Percentiles rank a stretch among this genome's conserved stretches.
Conservation (phyloP, 2,888 invertebrate genomes). For the Crematogaster levior region DNA sequence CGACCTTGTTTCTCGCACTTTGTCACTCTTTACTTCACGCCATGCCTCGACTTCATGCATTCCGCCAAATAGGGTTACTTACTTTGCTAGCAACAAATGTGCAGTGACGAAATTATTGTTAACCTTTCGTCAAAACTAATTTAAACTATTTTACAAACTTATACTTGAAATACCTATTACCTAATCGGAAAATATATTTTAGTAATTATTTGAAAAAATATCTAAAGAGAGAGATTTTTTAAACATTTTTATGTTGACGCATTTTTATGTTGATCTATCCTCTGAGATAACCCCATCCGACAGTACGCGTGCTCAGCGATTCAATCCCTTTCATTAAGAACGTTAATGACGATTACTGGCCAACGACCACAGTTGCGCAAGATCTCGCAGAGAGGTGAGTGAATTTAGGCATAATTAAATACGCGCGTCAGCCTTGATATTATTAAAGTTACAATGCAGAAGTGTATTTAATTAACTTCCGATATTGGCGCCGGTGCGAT, state of each 20-base stretch:
- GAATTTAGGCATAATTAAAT: slow-evolving; percentile 64
- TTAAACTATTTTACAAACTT: neutral
- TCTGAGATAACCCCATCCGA: slow-evolving; percentile 40
- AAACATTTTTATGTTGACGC: neutral
- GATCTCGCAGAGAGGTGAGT: slow-evolving; percentile 45
- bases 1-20: slow-evolving; percentile 57
- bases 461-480: slow-evolving; percentile 65
- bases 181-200: neutral
- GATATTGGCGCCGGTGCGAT: slow-evolving; percentile 43
- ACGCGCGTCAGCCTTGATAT: slow-evolving; percentile 61
- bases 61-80: slow-evolving; percentile 35
- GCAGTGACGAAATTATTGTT: neutral
- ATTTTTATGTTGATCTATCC: neutral
- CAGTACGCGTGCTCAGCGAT: slow-evolving; percentile 78
- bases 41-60: slow-evolving; percentile 55
- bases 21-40: slow-evolving; percentile 39
- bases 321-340: slow-evolving; percentile 81
- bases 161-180: too few species aligned
- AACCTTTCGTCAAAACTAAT: slow-evolving; percentile 6
- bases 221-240: neutral
- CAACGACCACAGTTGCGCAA: slow-evolving; percentile 45
- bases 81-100: slow-evolving; percentile 8
- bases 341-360: slow-evolving; percentile 77
- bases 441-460: slow-evolving; percentile 62
- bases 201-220: slow-evolving; percentile 2